phyloP scores from a whole-genome alignment of 2,797 vertebrate species.

The Phyllotis vaccarum region DNA sequence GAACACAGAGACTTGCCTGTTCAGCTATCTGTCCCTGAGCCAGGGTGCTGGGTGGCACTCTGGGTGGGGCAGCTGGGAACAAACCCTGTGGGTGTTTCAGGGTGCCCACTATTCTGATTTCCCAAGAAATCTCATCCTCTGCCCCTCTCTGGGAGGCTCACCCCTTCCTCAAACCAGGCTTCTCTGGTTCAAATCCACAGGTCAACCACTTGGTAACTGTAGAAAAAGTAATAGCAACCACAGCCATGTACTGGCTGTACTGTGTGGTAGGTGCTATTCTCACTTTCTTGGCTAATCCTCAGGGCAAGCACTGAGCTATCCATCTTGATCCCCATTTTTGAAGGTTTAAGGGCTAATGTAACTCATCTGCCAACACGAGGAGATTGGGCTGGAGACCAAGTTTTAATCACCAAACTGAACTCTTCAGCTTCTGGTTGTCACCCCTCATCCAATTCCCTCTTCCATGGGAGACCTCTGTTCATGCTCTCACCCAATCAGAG shows the following conservation, averaged over 20 bases:
- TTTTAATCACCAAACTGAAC: background rate
- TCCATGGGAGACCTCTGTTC: background rate
- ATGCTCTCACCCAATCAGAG: fast-evolving
- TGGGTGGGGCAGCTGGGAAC: conserved; percentile 42
- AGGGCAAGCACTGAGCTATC: background rate
- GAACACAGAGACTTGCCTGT: conserved; percentile 67
- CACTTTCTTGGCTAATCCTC: background rate
- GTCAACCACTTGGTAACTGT: background rate
- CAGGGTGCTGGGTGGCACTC: conserved; percentile 34
- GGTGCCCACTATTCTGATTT: background rate
- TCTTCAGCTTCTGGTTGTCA: background rate
- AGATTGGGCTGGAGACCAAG: conserved; percentile 6
- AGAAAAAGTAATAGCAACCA: background rate
- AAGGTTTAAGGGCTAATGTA: background rate
- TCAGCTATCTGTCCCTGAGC: conserved; percentile 31
- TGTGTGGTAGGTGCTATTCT: fast-evolving
- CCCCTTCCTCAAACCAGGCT: background rate
- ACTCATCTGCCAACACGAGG: background rate
- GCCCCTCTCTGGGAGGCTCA: background rate
- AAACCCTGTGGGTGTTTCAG: background rate
- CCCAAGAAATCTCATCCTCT: background rate
- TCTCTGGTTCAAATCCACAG: background rate
- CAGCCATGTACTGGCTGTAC: fast-evolving
- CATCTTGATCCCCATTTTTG: background rate
- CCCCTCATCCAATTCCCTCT: background rate